Evolutionary conservation across 2,797 vertebrate species (phyloP), one percentile per base, ranked within the genome.

Genomic region (Pseudochirops cupreus): DNA sequence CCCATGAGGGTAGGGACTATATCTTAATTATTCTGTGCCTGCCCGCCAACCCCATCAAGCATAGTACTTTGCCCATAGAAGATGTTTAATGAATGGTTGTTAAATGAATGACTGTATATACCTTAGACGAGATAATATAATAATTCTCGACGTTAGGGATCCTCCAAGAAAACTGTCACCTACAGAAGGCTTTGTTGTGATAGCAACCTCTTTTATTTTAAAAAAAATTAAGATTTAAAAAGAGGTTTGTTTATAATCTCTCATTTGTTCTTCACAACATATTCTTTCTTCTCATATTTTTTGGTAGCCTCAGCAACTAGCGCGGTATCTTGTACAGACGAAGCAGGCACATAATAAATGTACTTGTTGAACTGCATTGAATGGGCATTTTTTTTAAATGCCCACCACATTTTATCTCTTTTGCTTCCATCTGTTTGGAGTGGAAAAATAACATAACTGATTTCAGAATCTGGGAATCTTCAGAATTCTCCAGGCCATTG

Each of bases 401-500:
- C 82, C 91, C 97, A 94, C 96, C 89, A 95, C 90, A 95, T 96
- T 97, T 94, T n/a, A 96, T 54, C 92, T 96, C 33, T 97, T 95
- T 97, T 54, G 97, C 74, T 87, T 96, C 96, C 97, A 62, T 87
- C 90, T 94, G n/a, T 11, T 93, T 96, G 94, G 95, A 94, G 94
- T 97, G 96, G 95, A 93, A 95, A 95, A 90, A 29, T 97, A 95
- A 97, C 94, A 95, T 94, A 95, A 92, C 97, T 92, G 67, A 74
- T 96, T 97, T 97, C 96, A 94, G 94, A 87, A 95, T 91, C 94
- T 96, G 55, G 57, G 92, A 97, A 97, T 94, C 92, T 94, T 95
- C 95, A 91, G 96, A 95, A 95, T 97, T 98, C 97, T 96, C 95
- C 96, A 93, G 94, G 97, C 93, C 39, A 11, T 96, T 53, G 92